These are phyloP conservation scores for Otus scops DNA, from an alignment of 2,797 vertebrate species.

Conservation along the genomic window DNA sequence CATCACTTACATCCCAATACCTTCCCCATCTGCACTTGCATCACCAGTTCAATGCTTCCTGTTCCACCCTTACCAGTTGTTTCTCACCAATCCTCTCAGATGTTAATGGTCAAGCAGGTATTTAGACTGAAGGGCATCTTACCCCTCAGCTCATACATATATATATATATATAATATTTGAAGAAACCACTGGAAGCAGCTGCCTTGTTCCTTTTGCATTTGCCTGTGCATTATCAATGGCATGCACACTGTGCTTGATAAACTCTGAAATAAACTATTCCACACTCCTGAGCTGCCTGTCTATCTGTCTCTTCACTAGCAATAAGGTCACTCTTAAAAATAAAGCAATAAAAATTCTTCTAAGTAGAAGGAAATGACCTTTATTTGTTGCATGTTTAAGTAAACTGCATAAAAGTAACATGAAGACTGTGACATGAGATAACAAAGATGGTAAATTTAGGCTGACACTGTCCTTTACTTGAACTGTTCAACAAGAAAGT, in stretches of 20 bases:
- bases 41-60: neutral
- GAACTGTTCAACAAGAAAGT: neutral
- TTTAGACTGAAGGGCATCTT: neutral
- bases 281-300: neutral
- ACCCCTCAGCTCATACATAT: neutral
- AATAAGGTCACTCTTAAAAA: neutral
- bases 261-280: neutral
- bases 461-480: constrained; percentile 9
- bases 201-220: neutral
- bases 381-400: neutral
- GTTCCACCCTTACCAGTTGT: neutral
- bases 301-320: neutral
- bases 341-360: neutral
- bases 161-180: neutral
- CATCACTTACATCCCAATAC: neutral
- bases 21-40: neutral
- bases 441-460: constrained; percentile 8
- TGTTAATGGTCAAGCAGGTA: neutral
- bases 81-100: neutral
- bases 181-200: neutral
- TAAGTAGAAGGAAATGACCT: constrained; percentile 13
- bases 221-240: neutral
- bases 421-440: neutral
- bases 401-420: constrained; percentile 3
- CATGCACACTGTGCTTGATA: rapidly evolving